These are phyloP conservation scores for Enoplosus armatus DNA, from an alignment of 2,797 vertebrate species.

Conservation along the genomic window DNA sequence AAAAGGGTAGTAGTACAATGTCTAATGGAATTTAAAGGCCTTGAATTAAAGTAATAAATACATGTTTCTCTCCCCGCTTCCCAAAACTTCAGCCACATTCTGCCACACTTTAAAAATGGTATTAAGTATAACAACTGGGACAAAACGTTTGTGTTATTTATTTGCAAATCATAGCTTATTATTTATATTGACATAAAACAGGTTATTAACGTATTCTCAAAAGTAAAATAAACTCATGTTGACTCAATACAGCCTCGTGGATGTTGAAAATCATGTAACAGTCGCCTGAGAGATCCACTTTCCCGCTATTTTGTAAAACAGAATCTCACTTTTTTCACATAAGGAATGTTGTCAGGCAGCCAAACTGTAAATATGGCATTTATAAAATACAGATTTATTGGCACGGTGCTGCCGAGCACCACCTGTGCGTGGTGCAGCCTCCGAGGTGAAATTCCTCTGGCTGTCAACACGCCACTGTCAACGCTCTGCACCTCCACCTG, in stretches of 20 bases:
- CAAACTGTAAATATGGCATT: slow-evolving; percentile 68
- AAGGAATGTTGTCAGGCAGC: slow-evolving; percentile 68
- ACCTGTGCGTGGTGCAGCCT: slow-evolving; percentile 54
- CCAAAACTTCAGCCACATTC: slow-evolving; percentile 21
- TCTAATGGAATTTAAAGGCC: slow-evolving; percentile 51
- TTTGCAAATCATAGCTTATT: slow-evolving; percentile 27
- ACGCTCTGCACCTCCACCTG: slow-evolving; percentile 29
- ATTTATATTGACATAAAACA: slow-evolving; percentile 22
- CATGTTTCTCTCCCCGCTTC: slow-evolving; percentile 4
- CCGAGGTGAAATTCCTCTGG: slow-evolving; percentile 48
- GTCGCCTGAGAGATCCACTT: slow-evolving; percentile 21
- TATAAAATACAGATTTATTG: slow-evolving; percentile 69
- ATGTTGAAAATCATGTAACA: slow-evolving; percentile 37
- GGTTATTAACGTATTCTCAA: slow-evolving; percentile 6
- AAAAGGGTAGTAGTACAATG: slow-evolving; percentile 32
- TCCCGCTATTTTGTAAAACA: slow-evolving; percentile 34
- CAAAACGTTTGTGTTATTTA: slow-evolving; percentile 39
- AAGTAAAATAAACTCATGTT: slow-evolving; percentile 25
- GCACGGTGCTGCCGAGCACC: slow-evolving; percentile 55
- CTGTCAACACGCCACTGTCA: slow-evolving; percentile 49
- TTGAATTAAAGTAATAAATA: slow-evolving; percentile 75
- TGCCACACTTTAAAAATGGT: slow-evolving; percentile 27
- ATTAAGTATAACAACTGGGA: slow-evolving; percentile 11
- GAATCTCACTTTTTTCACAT: neutral
- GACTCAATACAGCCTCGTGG: slow-evolving; percentile 25